Base-by-base conservation (phyloP, 2,797 vertebrate species). In the Podarcis siculus region DNA sequence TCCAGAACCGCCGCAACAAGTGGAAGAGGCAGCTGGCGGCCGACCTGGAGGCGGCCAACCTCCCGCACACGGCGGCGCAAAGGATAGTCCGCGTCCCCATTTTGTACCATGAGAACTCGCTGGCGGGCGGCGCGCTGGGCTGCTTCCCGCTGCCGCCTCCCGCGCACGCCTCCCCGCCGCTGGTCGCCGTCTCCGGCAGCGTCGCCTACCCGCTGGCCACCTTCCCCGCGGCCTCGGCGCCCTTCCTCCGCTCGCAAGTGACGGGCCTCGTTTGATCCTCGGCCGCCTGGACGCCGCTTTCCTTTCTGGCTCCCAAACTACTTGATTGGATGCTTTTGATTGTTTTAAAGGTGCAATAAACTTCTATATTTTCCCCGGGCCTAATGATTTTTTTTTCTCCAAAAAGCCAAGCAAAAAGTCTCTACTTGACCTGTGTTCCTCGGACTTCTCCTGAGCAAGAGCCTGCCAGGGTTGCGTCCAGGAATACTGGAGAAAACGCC, bases 1-100 rank as follows among this genome's bases (percentile, higher is more conserved):
- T 99, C 96, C 98, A 99, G 97, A 99, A 99, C 96, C 94, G 98
- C 67, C 97, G 98, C 94, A 99, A 99, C 97, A 99, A 99, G 96
- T 99, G 98, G 98, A 99, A 99, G 94, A 92, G 98, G 91, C 98
- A 99, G 92, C 96, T 99, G 95, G 98, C 98, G 0, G 98, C 98
- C 9, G 98, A 99, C 96, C 97, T 99, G 94, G 98, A 99, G 91
- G 98, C 97, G 8, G 97, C 96, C 27, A 97, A 97, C 35, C 92
- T 98, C 86, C 96, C 97, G 3, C 98, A 97, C 89, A 55, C 49
- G 49, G 96, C 97, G 0, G 95, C 96, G 27, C 98, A 98, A 94
- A 96, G 98, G 95, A 96, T 99, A 83, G 98, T 99, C 89, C 96
- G 98, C 79, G 98, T 99, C 19, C 98, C 98, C 3, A 98, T 99